Base-by-base conservation (phyloP, 2,888 invertebrate species). In the Eustalomyia histrio region DNA sequence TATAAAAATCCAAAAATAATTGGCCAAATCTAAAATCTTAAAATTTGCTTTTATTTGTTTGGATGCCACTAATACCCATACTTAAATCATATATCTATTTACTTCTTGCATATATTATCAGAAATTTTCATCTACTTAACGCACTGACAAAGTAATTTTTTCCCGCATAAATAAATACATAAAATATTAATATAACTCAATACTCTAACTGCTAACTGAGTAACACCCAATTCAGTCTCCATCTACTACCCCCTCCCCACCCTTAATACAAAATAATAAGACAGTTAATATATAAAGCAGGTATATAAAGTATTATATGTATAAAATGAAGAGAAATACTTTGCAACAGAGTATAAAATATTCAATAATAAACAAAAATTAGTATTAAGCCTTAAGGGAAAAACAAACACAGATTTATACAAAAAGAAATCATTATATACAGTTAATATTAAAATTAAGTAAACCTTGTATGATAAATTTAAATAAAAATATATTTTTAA, bases 301-400 rank as follows among this genome's bases (percentile, higher is more conserved):
- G 6, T 47, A 47, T 1, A 33, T 29, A 21, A n/a, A 7, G 12
- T 35, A 18, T n/a, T n/a, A n/a, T 24, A 0, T 16, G 43, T 9
- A 33, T 50, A 50, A 50, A 33, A 50, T 50, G 14, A 10, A 58
- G 5, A n/a, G 29, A 47, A 47, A 47, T 47, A n/a, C 43, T n/a
- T 47, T 47, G 50, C 50, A 47, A 47, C 16, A 12, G 14, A 24
- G 21, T 68, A 33, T 55, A 50, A 21, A 57, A 64, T 50, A 64
- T 58, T 69, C 58, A 61, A 55, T 72, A 61, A 67, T 61, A 72
- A 67, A 78, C 33, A 68, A 29, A 79, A 72, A 73, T 79, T 79
- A 73, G 72, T 67, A 55, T 52, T 57, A 73, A 73, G 67, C 67
- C 65, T 61, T 61, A n/a, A 63, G 71, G 72, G 55, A 29, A 24